These are phyloP conservation scores for Leptothorax acervorum DNA, from an alignment of 2,888 invertebrate genomes.

Conservation along the genomic window DNA sequence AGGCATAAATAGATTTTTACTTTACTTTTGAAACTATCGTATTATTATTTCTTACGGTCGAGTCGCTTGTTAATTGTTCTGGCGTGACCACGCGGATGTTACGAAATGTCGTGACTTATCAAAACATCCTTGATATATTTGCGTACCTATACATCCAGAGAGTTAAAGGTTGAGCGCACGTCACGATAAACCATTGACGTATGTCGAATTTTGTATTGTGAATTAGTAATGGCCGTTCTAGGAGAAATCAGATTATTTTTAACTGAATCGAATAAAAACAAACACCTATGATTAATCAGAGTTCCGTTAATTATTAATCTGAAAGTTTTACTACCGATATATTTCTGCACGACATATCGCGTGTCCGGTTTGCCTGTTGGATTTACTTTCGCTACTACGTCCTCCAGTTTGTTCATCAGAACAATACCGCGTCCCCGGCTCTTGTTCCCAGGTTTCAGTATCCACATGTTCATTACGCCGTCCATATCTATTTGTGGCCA, in stretches of 20 bases:
- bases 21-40: slow-evolving; percentile 8
- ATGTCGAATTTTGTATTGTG: slow-evolving; percentile 98
- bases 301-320: slow-evolving; percentile 7
- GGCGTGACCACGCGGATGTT: slow-evolving; percentile 14
- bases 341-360: slow-evolving; percentile 97
- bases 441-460: slow-evolving; percentile 97
- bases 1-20: slow-evolving; percentile 50
- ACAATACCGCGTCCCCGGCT: slow-evolving; percentile 96
- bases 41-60: slow-evolving; percentile 9
- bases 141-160: slow-evolving; percentile 96
- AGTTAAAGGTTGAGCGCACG: slow-evolving; percentile 95
- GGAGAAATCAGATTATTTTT: slow-evolving; percentile 77
- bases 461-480: slow-evolving; percentile 96
- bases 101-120: slow-evolving; percentile 41
- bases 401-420: slow-evolving; percentile 94
- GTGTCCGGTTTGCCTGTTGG: slow-evolving; percentile 87
- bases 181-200: slow-evolving; percentile 97
- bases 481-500: slow-evolving; percentile 95
- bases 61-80: slow-evolving; percentile 35
- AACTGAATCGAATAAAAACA: not conserved
- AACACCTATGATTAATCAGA: not conserved
- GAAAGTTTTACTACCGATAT: slow-evolving; percentile 90
- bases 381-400: slow-evolving; percentile 91
- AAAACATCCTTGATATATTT: slow-evolving; percentile 31
- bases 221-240: slow-evolving; percentile 95